phyloP scores from a whole-genome alignment of 2,888 invertebrate genomes.

The Xestia rhomboidea region DNA sequence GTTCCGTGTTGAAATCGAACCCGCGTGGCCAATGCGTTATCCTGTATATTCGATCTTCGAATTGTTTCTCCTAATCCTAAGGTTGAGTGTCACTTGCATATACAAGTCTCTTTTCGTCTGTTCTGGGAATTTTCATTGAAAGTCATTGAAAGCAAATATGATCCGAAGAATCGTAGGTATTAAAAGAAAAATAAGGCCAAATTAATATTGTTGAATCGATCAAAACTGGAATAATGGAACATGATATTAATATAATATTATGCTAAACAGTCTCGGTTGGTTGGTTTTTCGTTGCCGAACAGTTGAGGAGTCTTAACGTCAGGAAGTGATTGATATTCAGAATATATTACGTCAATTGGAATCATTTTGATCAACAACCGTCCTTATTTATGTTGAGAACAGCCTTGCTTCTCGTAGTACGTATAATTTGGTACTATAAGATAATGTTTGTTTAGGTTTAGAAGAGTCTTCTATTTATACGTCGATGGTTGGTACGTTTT shows the following conservation, averaged over 20 bases:
- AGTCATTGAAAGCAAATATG: neutral
- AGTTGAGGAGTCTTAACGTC: neutral
- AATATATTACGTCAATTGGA: constrained; percentile 17
- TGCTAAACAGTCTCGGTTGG: neutral
- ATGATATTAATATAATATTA: neutral
- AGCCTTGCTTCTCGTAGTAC: neutral
- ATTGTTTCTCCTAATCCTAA: neutral
- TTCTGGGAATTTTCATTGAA: neutral
- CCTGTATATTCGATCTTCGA: neutral
- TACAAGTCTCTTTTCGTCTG: neutral
- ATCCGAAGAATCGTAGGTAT: neutral
- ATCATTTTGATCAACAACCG: neutral
- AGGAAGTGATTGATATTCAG: constrained; percentile 29
- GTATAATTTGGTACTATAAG: neutral
- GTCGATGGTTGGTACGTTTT: neutral
- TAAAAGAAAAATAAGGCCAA: neutral
- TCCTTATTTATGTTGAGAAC: neutral
- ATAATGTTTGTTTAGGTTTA: neutral
- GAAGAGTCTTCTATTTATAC: neutral
- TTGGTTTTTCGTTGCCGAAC: neutral
- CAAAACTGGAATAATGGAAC: neutral
- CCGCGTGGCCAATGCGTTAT: neutral
- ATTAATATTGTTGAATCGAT: neutral
- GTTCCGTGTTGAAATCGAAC: neutral
- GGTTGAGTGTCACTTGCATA: neutral